These are phyloP conservation scores for Pseudanteris insignis DNA, from an alignment of 2,888 invertebrate genomes.

Conservation along the genomic window DNA sequence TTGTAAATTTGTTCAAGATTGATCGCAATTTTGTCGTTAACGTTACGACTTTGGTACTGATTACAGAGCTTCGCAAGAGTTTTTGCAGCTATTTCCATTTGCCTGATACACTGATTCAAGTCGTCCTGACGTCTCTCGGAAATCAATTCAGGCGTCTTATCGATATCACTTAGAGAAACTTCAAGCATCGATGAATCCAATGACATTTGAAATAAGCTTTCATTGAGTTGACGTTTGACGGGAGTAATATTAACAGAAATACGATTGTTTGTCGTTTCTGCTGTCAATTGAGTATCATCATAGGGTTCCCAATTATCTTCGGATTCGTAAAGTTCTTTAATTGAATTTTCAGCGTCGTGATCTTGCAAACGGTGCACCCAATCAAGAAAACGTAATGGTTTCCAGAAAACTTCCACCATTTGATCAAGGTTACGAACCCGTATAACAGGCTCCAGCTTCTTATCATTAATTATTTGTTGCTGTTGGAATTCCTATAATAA, in stretches of 20 bases:
- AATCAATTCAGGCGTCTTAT: conserved; percentile 47
- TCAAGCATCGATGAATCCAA: conserved; percentile 57
- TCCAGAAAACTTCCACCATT: conserved; percentile 57
- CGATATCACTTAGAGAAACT: conserved; percentile 39
- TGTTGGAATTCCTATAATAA: conserved; percentile 62
- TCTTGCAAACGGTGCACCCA: conserved; percentile 62
- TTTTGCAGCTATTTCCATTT: conserved; percentile 59
- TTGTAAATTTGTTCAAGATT: conserved; percentile 52
- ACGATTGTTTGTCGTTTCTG: conserved; percentile 56
- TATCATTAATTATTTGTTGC: conserved; percentile 58
- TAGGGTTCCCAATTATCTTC: conserved; percentile 58
- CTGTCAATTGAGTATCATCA: conserved; percentile 54
- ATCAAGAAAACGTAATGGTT: conserved; percentile 57
- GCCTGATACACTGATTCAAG: conserved; percentile 55
- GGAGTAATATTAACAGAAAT: conserved; percentile 62
- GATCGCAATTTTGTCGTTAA: conserved; percentile 50
- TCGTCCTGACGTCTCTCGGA: conserved; percentile 52
- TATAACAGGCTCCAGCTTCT: conserved; percentile 56
- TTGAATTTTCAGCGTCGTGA: conserved; percentile 59
- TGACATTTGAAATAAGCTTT: conserved; percentile 62
- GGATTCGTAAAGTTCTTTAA: conserved; percentile 55
- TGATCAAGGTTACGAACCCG: conserved; percentile 58
- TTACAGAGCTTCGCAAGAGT: conserved; percentile 56
- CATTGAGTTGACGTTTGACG: conserved; percentile 61
- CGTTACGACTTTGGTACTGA: conserved; percentile 49